Evolutionary conservation across 2,113 vertebrate species (phyloP).

Genomic region (Aspidoscelis tigris): DNA sequence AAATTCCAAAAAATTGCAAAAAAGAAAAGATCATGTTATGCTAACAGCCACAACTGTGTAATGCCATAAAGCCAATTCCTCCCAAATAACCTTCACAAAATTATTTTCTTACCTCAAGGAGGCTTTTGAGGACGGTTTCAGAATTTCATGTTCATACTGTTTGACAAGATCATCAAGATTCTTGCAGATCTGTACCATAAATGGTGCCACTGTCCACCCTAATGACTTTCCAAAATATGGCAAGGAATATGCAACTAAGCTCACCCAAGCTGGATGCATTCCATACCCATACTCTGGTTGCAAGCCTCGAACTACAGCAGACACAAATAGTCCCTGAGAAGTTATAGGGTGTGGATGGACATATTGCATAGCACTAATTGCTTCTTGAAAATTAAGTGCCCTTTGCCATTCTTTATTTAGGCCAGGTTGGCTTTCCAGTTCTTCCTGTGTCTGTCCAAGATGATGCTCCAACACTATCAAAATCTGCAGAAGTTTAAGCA

Average conservation of each 20-base stretch:
- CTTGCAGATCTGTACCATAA: conserved; percentile 92
- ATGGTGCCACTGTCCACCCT: conserved; percentile 90
- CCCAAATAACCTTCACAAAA: too few species aligned
- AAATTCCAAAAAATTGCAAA: not conserved
- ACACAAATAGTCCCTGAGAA: conserved; percentile 93
- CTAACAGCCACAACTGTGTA: not conserved
- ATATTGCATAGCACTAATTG: conserved; percentile 89
- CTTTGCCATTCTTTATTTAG: conserved; percentile 93
- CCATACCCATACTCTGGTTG: conserved; percentile 90
- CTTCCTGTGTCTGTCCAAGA: conserved; percentile 75
- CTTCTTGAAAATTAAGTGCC: conserved; percentile 90
- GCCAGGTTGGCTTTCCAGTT: conserved; percentile 75
- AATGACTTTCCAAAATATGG: conserved; percentile 93
- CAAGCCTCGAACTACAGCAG: conserved; percentile 87
- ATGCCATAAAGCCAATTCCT: not conserved
- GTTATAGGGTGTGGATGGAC: conserved; percentile 91
- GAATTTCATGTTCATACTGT: conserved; percentile 87
- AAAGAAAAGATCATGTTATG: not conserved
- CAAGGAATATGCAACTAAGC: conserved; percentile 85
- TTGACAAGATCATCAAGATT: conserved; percentile 94
- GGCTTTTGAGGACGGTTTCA: conserved; percentile 78
- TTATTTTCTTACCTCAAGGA: conserved; percentile 77
- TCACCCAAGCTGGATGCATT: conserved; percentile 96
- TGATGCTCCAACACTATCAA: conserved; percentile 91
- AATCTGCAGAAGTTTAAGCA: conserved; percentile 92